These are phyloP conservation scores for Lottia scabra DNA, from an alignment of 2,888 invertebrate genomes.

Conservation along the genomic window DNA sequence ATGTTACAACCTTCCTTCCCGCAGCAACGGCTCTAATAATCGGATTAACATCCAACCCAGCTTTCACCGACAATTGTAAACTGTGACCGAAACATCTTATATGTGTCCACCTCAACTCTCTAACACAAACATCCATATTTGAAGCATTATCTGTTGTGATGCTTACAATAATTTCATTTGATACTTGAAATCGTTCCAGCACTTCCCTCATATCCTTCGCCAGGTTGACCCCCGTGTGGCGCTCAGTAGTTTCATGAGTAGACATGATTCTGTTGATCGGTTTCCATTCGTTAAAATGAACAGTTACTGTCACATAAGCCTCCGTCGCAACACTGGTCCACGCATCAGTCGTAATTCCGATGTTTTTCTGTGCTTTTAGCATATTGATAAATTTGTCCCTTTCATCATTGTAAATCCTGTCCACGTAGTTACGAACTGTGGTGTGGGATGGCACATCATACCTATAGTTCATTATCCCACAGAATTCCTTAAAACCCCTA, in stretches of 20 bases:
- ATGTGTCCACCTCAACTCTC: no score
- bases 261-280: no score
- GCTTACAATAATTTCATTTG: no score
- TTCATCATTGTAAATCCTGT: neutral
- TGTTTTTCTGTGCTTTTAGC: neutral
- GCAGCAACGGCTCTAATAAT: neutral
- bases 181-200: no score
- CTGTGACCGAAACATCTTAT: no score
- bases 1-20: neutral
- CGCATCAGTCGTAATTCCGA: neutral
- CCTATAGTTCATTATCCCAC: neutral
- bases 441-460: neutral
- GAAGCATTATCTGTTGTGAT: no score
- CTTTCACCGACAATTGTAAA: neutral
- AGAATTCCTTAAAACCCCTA: neutral
- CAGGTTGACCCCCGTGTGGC: no score
- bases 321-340: neutral
- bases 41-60: neutral
- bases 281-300: no score
- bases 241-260: no score
- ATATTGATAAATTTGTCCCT: neutral
- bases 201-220: no score
- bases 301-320: neutral
- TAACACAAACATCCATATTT: neutral
- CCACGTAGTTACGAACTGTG: neutral